These are phyloP conservation scores for Umimayanthus chanpuru DNA, from an alignment of 92 coral and sea anemone genomes.

Conservation along the genomic window DNA sequence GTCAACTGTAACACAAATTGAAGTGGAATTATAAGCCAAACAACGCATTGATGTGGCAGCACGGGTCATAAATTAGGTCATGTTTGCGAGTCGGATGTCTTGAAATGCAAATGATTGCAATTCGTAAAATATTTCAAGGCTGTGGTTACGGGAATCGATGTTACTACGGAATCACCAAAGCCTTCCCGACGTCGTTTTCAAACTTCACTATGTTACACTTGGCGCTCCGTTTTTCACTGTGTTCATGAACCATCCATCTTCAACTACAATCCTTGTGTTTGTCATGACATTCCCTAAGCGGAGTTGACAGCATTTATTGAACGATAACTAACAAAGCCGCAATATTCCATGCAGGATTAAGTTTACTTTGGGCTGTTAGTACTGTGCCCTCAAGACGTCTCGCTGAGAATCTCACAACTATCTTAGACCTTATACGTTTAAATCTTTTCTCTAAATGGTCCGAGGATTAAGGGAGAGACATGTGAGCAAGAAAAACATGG, in stretches of 20 bases:
- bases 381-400: not conserved
- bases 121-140: conserved; percentile 34
- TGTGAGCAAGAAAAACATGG: conserved; percentile 31
- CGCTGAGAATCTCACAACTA: not conserved
- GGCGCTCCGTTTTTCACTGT: not conserved
- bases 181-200: not conserved
- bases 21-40: conserved; percentile 23
- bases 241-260: conserved; percentile 5
- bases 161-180: not conserved
- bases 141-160: conserved; percentile 35
- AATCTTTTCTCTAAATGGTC: conserved; percentile 16
- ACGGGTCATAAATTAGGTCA: conserved; percentile 46
- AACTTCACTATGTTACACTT: not conserved
- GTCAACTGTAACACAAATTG: conserved; percentile 34
- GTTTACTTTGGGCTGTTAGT: not conserved
- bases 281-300: conserved; percentile 1
- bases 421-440: not conserved
- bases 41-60: conserved; percentile 22
- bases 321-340: conserved; percentile 30
- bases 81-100: conserved; percentile 46
- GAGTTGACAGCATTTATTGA: conserved; percentile 38
- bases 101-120: conserved; percentile 41
- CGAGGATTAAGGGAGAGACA: conserved; percentile 22
- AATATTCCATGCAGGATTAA: conserved; percentile 22
- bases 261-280: conserved; percentile 8